Conservation (phyloP, 2,888 invertebrate genomes). For the Amitus sp. region DNA sequence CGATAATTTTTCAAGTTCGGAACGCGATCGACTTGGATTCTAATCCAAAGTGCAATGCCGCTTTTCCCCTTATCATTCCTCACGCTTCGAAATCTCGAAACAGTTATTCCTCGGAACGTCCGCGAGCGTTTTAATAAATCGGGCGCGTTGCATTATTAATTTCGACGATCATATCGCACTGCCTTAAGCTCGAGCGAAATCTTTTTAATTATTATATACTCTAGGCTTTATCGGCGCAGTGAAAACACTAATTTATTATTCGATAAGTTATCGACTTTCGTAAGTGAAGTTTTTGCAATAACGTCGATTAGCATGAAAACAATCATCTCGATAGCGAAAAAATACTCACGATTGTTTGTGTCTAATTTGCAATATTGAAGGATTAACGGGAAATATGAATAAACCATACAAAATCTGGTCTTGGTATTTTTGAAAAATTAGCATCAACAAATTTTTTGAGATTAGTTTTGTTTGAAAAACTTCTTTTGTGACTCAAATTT, state of each 20-base stretch:
- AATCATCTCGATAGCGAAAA: no score
- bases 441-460: not conserved
- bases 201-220: not conserved
- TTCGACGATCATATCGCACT: no score
- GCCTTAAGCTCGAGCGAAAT: no score
- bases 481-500: not conserved
- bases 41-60: not conserved
- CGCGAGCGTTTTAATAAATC: no score
- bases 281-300: not conserved
- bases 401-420: no score
- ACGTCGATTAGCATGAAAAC: not conserved
- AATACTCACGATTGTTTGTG: no score
- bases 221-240: not conserved
- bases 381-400: no score
- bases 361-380: no score
- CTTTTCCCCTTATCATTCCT: not conserved
- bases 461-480: no score
- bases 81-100: not conserved
- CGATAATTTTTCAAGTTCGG: not conserved
- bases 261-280: not conserved
- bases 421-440: no score
- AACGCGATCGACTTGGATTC: not conserved
- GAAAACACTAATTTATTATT: not conserved
- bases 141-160: no score
- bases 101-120: not conserved